Conservation (phyloP, 1,140 invertebrate species). For the Leptopilina clavipes region DNA sequence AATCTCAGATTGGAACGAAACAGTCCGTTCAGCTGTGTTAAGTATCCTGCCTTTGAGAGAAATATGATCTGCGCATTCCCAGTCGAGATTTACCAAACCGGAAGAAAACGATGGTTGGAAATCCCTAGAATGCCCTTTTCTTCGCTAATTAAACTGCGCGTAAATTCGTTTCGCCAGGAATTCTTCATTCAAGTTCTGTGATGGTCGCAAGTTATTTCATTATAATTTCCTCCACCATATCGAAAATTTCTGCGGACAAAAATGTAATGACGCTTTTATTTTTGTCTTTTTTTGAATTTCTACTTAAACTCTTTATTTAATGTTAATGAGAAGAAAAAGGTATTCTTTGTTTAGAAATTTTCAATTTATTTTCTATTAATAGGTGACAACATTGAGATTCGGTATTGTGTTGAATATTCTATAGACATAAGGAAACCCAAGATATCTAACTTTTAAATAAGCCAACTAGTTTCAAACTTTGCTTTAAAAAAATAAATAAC, state of each 20-base stretch:
- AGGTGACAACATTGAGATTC: too few relatives aligned
- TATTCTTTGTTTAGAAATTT: too few relatives aligned
- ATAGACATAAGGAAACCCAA: too few relatives aligned
- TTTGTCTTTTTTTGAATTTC: background rate
- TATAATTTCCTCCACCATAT: background rate
- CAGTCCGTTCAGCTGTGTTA: conserved; percentile 7
- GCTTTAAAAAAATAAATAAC: too few relatives aligned
- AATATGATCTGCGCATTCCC: conserved; percentile 17
- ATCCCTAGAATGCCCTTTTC: conserved; percentile 15
- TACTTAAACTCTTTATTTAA: too few relatives aligned
- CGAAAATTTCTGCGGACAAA: background rate
- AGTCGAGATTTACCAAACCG: conserved; percentile 12
- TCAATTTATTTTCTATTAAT: too few relatives aligned
- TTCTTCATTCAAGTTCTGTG: background rate
- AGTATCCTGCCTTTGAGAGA: conserved; percentile 7
- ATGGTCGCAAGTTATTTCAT: conserved; percentile 2
- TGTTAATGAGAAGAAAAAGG: too few relatives aligned
- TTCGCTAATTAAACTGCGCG: conserved; percentile 24
- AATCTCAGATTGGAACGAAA: conserved; percentile 24
- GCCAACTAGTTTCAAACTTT: too few relatives aligned
- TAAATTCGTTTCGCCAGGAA: conserved; percentile 9
- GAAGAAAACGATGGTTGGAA: conserved; percentile 27
- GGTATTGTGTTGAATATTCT: too few relatives aligned
- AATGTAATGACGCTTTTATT: too few relatives aligned
- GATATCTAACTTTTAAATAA: too few relatives aligned